A percentile compares a stretch with the other conserved stretches of the same genome.
phyloP scores from a whole-genome alignment of 2,797 vertebrate species.

The Pampus argenteus region DNA sequence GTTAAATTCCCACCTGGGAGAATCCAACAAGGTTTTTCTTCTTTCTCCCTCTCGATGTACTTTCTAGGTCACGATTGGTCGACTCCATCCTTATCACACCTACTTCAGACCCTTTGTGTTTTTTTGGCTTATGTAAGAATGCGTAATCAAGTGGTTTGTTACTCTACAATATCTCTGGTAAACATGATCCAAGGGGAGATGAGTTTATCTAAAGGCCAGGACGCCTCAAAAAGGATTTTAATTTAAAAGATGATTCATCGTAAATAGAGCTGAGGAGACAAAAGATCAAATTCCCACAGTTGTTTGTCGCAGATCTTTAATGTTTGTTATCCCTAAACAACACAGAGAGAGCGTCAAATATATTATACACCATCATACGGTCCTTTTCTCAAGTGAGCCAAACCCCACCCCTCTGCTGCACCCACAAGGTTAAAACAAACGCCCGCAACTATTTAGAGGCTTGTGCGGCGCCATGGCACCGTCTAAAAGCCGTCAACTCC shows the following conservation, averaged over 20 bases:
- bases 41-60: slow-evolving; percentile 38
- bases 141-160: slow-evolving; percentile 60
- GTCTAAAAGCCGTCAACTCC: slow-evolving; percentile 1
- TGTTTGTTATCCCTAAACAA: slow-evolving; percentile 30
- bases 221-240: slow-evolving; percentile 23
- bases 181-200: slow-evolving; percentile 52
- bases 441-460: slow-evolving; percentile 11
- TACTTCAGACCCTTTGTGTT: slow-evolving; percentile 35
- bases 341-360: slow-evolving; percentile 6
- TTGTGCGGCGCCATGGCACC: slow-evolving; percentile 12
- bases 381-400: slow-evolving; percentile 14
- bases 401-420: slow-evolving; percentile 23
- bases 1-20: slow-evolving; percentile 61
- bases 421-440: slow-evolving; percentile 26
- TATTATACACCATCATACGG: slow-evolving; percentile 7
- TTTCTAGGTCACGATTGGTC: slow-evolving; percentile 63
- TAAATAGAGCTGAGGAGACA: slow-evolving; percentile 32
- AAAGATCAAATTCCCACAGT: slow-evolving; percentile 37
- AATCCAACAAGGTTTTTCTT: slow-evolving; percentile 43
- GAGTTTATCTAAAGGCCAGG: slow-evolving; percentile 37
- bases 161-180: slow-evolving; percentile 21
- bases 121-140: slow-evolving; percentile 57
- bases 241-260: slow-evolving; percentile 35
- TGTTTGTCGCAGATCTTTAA: slow-evolving; percentile 39
- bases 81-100: slow-evolving; percentile 46